Conservation (phyloP, 2,888 invertebrate species). For the Andrena haemorrhoa region DNA sequence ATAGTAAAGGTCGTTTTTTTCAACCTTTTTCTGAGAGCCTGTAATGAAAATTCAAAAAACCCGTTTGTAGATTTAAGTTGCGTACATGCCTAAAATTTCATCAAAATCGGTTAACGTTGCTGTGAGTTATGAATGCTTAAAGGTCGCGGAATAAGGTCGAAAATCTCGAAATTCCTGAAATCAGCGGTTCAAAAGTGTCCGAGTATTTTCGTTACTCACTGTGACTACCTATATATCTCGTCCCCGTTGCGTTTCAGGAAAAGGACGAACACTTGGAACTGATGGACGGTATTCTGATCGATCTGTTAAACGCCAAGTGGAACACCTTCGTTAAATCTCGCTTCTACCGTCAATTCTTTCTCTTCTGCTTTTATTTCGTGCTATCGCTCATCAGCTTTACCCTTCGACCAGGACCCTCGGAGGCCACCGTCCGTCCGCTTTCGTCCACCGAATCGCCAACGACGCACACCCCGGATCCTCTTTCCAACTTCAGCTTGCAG, state of each 20-base stretch:
- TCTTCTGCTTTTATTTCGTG: constrained; percentile 96
- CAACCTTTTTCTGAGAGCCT: too few species aligned
- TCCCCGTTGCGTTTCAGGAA: constrained; percentile 88
- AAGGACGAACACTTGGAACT: constrained; percentile 97
- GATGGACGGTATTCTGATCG: constrained; percentile 97
- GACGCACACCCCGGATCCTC: not conserved
- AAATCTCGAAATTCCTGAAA: too few species aligned
- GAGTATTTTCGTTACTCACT: too few species aligned
- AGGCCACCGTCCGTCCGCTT: constrained; percentile 5
- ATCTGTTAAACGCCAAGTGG: constrained; percentile 98
- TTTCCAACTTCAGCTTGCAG: constrained; percentile 9
- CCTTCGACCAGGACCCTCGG: constrained; percentile 92
- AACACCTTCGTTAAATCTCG: constrained; percentile 96
- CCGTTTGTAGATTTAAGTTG: too few species aligned
- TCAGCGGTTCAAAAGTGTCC: too few species aligned
- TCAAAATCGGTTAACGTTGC: not conserved
- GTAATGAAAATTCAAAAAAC: too few species aligned
- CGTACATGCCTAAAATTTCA: not conserved
- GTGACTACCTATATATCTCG: too few species aligned
- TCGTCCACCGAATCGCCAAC: not conserved
- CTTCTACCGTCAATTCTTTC: constrained; percentile 96
- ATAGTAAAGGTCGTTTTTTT: too few species aligned
- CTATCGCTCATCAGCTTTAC: constrained; percentile 95
- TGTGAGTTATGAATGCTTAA: not conserved
- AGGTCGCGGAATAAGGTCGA: too few species aligned